Conservation (phyloP, 1,140 invertebrate genomes). For the Dolichoris vasculosae region DNA sequence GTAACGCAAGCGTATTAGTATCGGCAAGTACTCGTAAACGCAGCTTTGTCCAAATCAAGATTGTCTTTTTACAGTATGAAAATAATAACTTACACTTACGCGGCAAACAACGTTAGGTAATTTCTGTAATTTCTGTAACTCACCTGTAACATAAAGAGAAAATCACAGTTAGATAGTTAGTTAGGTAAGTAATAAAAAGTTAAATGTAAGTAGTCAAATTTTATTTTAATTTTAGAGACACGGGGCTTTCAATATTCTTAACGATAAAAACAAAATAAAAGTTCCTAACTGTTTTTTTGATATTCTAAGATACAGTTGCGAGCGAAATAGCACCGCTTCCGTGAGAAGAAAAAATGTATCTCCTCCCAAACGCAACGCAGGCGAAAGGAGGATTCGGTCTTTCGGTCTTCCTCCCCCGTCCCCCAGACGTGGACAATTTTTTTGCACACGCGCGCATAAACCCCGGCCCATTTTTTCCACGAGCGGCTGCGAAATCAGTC, state of each 20-base stretch:
- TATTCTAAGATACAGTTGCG: not conserved
- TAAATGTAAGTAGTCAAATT: not conserved
- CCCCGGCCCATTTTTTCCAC: not conserved
- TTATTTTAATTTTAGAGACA: not conserved
- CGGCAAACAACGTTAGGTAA: not conserved
- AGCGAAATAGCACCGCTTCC: not conserved
- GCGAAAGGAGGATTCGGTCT: too few species aligned
- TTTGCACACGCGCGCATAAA: not conserved
- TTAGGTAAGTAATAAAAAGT: not conserved
- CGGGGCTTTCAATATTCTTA: not conserved
- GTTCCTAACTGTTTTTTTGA: not conserved
- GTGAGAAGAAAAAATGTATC: not conserved
- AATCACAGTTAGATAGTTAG: slow-evolving; percentile 4
- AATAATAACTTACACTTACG: not conserved
- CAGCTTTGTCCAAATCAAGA: not conserved
- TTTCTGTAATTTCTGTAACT: not conserved
- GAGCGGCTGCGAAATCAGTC: not conserved
- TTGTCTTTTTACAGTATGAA: not conserved
- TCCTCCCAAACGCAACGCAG: too few species aligned
- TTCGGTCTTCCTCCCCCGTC: too few species aligned
- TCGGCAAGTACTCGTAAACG: not conserved
- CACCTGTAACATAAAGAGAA: slow-evolving; percentile 35
- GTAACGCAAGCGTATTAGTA: not conserved
- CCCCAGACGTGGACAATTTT: not conserved
- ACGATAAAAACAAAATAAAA: slow-evolving; percentile 1